Base-by-base conservation (phyloP, 2,888 invertebrate species). In the Euzetes globulus region DNA sequence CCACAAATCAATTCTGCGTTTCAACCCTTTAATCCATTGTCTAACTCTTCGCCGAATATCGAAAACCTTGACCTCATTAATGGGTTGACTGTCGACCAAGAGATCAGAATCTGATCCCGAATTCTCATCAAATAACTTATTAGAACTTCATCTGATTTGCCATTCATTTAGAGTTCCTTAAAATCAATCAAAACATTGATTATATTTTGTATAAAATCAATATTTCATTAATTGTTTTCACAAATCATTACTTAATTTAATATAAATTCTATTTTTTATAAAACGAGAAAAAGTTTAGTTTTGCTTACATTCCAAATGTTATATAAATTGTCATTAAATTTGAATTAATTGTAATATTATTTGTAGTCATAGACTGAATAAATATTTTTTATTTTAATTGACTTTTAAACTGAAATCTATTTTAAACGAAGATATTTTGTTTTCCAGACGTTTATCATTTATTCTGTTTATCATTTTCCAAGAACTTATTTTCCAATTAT, bases 31-130 rank as follows among this genome's bases (percentile, higher is more conserved):
- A 19, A 17, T 22, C 58, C 58, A 25, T 27, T 58, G 6, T n/a
- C n/a, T n/a, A 58, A 25, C 19, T 58, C 58, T 58, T 17, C 58
- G 29, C 58, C 58, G 6, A 58, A 17, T 58, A 25, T 58, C 29
- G 63, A 63, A 27, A 63, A 33, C 15, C 25, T 5, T 33, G 63
- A 63, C 37, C 27, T 63, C 17, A 63, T 33, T 22, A 63, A 22
- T 63, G 63, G 33, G 5, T 22, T 63, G 33, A 33, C 63, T 63
- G 63, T 58, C 17, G 58, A 63, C 63, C 33, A 63, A 63, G 63
- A 55, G 55, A 55, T 63, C 4, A 63, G 63, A 19, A 63, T 63
- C 37, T 63, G 63, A 63, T 29, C 37, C 37, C 17, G 7, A 63
- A 25, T 15, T 58, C 19, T 29, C 15, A 25, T 25, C 17, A 58